A percentile compares a stretch with the other conserved stretches of the same genome.
Conservation (phyloP, 1,140 invertebrate species). For the Pentalonia nigronervosa region DNA sequence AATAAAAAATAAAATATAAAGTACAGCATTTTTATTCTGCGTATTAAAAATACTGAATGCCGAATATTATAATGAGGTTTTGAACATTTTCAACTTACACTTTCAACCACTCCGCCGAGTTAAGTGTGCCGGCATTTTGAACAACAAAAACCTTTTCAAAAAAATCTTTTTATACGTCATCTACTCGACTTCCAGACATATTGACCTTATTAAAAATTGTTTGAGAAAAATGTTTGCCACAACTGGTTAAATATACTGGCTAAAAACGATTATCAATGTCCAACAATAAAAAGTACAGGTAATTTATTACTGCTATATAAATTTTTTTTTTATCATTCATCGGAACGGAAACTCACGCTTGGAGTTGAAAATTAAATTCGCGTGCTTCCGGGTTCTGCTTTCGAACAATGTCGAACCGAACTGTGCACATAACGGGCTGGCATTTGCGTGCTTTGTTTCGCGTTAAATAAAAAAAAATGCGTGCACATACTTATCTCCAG, state of each 20-base stretch:
- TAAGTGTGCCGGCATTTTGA: neutral
- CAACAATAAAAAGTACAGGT: neutral
- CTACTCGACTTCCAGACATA: neutral
- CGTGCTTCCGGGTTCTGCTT: constrained; percentile 30
- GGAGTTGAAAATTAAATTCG: constrained; percentile 29
- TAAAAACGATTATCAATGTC: neutral
- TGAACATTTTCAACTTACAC: constrained; percentile 9
- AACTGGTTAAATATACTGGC: neutral
- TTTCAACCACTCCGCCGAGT: neutral
- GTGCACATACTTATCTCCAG: neutral
- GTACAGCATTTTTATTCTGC: neutral
- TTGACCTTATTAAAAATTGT: neutral
- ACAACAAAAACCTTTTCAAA: neutral
- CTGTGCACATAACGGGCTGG: neutral
- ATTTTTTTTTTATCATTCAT: constrained; percentile 30
- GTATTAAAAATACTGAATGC: neutral
- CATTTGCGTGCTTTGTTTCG: constrained; percentile 7
- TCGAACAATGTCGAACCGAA: neutral
- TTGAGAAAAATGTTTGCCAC: neutral
- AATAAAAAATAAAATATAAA: neutral
- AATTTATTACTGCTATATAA: neutral
- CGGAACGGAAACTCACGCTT: neutral
- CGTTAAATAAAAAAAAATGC: neutral
- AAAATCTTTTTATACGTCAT: neutral
- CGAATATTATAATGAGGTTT: constrained; percentile 35